phyloP scores from a whole-genome alignment of 2,113 vertebrate species.

The Pygoscelis adeliae region DNA sequence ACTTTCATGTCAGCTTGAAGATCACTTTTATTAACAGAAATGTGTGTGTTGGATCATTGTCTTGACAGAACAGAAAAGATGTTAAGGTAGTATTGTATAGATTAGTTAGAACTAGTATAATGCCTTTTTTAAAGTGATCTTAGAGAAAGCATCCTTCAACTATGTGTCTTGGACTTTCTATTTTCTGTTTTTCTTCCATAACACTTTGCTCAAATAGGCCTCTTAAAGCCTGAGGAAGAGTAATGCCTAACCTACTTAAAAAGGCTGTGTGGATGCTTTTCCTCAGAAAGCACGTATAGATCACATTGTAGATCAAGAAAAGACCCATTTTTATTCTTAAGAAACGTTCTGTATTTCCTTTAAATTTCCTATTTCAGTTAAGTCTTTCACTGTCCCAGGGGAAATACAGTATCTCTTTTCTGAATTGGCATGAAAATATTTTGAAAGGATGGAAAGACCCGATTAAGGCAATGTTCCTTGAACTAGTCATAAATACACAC shows the following conservation, averaged over 20 bases:
- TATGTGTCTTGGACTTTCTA: not conserved
- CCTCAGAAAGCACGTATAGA: not conserved
- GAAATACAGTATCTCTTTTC: not conserved
- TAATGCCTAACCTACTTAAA: slow-evolving; percentile 5
- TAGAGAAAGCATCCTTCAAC: not conserved
- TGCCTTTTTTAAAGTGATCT: not conserved
- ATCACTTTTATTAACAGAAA: not conserved
- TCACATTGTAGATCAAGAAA: not conserved
- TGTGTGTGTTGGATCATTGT: not conserved
- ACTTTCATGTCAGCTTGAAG: not conserved
- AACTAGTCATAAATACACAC: not conserved
- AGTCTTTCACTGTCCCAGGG: not conserved
- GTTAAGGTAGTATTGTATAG: not conserved
- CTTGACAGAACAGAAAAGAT: not conserved
- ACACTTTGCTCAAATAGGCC: not conserved
- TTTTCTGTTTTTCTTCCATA: not conserved
- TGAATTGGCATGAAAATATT: slow-evolving; percentile 44
- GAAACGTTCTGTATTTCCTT: not conserved
- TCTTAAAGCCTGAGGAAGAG: not conserved
- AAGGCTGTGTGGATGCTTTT: not conserved
- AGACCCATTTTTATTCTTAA: not conserved
- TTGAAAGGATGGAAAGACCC: not conserved
- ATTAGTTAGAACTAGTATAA: not conserved
- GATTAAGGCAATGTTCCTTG: slow-evolving; percentile 3
- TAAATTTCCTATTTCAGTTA: not conserved